These are phyloP conservation scores for Leptopterna dolabrata DNA, from an alignment of 2,888 invertebrate species.

Conservation along the genomic window DNA sequence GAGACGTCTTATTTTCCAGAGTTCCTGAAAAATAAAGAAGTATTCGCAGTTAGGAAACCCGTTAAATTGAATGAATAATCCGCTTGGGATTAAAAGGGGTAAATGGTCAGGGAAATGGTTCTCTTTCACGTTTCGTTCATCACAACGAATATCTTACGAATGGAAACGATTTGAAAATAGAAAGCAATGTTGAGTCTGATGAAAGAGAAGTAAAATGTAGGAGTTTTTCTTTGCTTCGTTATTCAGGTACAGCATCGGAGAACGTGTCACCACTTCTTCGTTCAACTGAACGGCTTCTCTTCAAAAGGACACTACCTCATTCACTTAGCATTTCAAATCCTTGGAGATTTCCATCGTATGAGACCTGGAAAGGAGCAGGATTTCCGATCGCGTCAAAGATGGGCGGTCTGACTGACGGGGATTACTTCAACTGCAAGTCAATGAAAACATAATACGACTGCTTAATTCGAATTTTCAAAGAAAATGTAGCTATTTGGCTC, in stretches of 20 bases:
- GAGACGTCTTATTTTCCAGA: slow-evolving; percentile 47
- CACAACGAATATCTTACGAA: too few species aligned
- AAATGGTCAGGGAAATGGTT: too few species aligned
- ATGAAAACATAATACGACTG: too few species aligned
- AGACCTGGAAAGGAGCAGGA: neutral
- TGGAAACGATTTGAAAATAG: too few species aligned
- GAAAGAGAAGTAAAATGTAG: neutral
- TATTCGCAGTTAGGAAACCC: neutral
- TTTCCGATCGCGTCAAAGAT: neutral
- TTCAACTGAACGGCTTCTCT: neutral
- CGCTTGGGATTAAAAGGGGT: too few species aligned
- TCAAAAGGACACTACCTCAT: neutral
- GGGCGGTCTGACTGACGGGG: too few species aligned
- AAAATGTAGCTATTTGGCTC: too few species aligned
- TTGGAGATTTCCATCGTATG: neutral
- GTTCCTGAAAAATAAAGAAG: slow-evolving; percentile 43
- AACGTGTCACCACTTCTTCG: neutral
- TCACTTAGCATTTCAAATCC: slow-evolving; percentile 3
- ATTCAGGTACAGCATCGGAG: neutral
- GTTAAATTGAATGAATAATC: too few species aligned
- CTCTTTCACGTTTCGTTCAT: too few species aligned
- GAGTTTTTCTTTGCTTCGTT: neutral
- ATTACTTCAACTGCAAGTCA: too few species aligned
- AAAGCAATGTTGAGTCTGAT: neutral
- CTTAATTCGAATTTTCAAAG: too few species aligned